phyloP scores from a whole-genome alignment of 2,888 invertebrate species.

The Criorhina ranunculi region DNA sequence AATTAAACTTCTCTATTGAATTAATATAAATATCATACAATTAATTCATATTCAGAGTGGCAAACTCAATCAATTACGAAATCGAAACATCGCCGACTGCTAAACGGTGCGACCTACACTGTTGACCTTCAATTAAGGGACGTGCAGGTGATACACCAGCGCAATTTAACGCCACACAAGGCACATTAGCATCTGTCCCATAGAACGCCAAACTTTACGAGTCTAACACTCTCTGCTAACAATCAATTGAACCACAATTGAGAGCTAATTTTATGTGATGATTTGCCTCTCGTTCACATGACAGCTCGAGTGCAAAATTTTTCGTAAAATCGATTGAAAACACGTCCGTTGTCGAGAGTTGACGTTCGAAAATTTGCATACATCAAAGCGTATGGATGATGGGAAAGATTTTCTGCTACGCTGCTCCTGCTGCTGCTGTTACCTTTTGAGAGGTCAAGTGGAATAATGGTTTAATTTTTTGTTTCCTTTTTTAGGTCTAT shows the following conservation, averaged over 20 bases:
- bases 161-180: conserved; percentile 30
- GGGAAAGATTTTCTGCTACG: conserved; percentile 21
- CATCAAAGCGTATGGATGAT: conserved; percentile 10
- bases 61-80: conserved; percentile 66
- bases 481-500: conserved; percentile 23
- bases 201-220: not conserved
- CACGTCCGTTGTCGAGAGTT: conserved; percentile 10
- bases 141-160: conserved; percentile 51
- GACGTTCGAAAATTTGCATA: conserved; percentile 55
- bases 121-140: conserved; percentile 68
- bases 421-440: not conserved
- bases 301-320: conserved; percentile 54
- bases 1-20: conserved; percentile 34
- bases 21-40: conserved; percentile 53
- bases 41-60: conserved; percentile 58
- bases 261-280: conserved; percentile 35
- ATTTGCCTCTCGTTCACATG: conserved; percentile 21
- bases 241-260: conserved; percentile 68
- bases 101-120: conserved; percentile 54
- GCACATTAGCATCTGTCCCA: conserved; percentile 15
- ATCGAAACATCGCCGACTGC: conserved; percentile 24
- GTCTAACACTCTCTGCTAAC: conserved; percentile 40
- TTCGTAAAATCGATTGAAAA: conserved; percentile 60
- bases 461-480: conserved; percentile 40
- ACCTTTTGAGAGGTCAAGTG: conserved; percentile 69